These are phyloP conservation scores for Leptodactylus fuscus DNA, from an alignment of 2,113 vertebrate species.

Conservation along the genomic window DNA sequence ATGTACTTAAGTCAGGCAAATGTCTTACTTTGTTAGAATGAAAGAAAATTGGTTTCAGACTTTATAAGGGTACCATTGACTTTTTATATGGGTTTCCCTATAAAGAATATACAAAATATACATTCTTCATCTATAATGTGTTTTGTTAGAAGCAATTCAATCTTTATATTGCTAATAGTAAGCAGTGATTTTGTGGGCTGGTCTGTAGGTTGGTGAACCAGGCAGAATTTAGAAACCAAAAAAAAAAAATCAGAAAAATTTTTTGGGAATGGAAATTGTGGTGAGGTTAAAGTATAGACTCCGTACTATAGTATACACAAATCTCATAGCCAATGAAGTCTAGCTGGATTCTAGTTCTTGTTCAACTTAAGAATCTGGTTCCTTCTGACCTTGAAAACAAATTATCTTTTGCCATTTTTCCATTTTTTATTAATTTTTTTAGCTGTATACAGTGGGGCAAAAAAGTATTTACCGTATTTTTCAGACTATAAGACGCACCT, in stretches of 20 bases:
- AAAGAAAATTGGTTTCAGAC: neutral
- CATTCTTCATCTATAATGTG: neutral
- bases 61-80: neutral
- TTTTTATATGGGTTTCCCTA: neutral
- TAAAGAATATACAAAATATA: neutral
- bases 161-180: neutral
- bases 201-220: neutral
- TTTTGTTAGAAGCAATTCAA: neutral
- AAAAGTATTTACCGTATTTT: too few species aligned
- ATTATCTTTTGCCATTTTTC: neutral
- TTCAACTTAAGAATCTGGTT: neutral
- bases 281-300: neutral
- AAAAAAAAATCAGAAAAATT: neutral
- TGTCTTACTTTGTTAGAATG: conserved; percentile 5
- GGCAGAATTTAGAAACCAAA: neutral
- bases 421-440: too few species aligned
- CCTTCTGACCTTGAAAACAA: too few species aligned
- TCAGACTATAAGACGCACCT: too few species aligned
- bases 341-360: too few species aligned
- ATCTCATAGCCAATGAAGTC: neutral
- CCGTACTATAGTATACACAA: neutral
- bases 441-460: too few species aligned
- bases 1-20: neutral
- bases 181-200: neutral
- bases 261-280: neutral